Base-by-base conservation (phyloP, 2,888 invertebrate species). In the Luperina testacea region DNA sequence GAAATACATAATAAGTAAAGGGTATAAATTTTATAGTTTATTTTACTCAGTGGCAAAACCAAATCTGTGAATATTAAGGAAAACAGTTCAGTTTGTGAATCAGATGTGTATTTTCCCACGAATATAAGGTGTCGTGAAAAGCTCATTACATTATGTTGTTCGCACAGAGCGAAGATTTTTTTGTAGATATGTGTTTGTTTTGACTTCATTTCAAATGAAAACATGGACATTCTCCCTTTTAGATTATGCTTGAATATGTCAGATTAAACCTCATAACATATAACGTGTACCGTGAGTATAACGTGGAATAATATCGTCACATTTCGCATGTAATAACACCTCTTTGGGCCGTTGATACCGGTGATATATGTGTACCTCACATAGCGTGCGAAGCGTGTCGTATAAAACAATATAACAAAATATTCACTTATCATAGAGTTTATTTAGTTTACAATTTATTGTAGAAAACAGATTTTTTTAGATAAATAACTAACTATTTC, bases 81-180 rank as follows among this genome's bases (percentile, higher is more conserved):
- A 57, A 57, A 7, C n/a, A 24, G 57, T 48, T 15, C 42, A 65
- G 15, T 48, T 1, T 27, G 27, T 59, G 51, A 42, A 59, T 45
- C 78, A 83, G 72, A 45, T 86, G 87, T 67, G 32, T 45, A 17
- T 59, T 63, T 78, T 84, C 76, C 59, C 76, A 48, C 72, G 73
- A 72, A 65, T 79, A 71, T 77, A 67, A 64, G 73, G 64, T 78
- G 61, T 85, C 72, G 5, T 20, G 59, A 45, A 51, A 61, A 75
- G 51, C 75, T 80, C 75, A 77, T 86, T 72, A 70, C 75, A 77
- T 86, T 72, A 70, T 27, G 15, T 63, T 83, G 53, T 63, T 67
- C 20, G 15, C 51, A 72, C 48, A 53, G n/a, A 69, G 53, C 51
- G 27, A 45, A 67, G 61, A 57, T 51, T 63, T 69, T 64, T 70